Percentiles rank a stretch among this genome's conserved stretches.
These are phyloP conservation scores for Sinopyrophorus schimmeli DNA, from an alignment of 2,888 invertebrate species.

Conservation along the genomic window DNA sequence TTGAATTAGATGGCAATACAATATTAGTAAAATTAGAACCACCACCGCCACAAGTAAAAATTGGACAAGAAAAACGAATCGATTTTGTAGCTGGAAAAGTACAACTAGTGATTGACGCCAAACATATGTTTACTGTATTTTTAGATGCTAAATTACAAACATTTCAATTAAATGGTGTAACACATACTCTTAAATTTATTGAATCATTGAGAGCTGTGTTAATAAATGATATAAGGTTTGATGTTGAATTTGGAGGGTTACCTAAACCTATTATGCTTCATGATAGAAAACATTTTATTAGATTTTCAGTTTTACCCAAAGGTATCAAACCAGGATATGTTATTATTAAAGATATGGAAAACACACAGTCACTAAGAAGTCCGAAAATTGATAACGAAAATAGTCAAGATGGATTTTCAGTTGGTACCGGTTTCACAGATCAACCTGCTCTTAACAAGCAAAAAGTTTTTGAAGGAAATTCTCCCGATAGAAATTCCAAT, in stretches of 20 bases:
- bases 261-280: constrained; percentile 77
- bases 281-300: constrained; percentile 77
- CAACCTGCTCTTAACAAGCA: constrained; percentile 16
- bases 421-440: constrained; percentile 30
- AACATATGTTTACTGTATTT: constrained; percentile 77
- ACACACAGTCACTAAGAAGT: constrained; percentile 52
- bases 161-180: constrained; percentile 72
- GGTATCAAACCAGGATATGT: constrained; percentile 73
- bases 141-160: constrained; percentile 83
- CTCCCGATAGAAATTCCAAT: constrained; percentile 50
- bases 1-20: constrained; percentile 78
- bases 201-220: constrained; percentile 76
- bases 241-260: constrained; percentile 81
- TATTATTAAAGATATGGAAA: constrained; percentile 74
- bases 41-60: constrained; percentile 91
- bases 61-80: constrained; percentile 74
- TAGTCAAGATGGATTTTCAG: constrained; percentile 43
- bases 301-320: constrained; percentile 78
- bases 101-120: constrained; percentile 80
- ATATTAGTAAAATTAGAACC: constrained; percentile 83
- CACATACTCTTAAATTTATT: constrained; percentile 77
- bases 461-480: constrained; percentile 31
- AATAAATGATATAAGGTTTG: constrained; percentile 77
- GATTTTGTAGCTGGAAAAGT: constrained; percentile 86
- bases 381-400: constrained; percentile 42